Evolutionary conservation across 2,888 invertebrate genomes (phyloP).

Genomic region (Malacosoma neustria): DNA sequence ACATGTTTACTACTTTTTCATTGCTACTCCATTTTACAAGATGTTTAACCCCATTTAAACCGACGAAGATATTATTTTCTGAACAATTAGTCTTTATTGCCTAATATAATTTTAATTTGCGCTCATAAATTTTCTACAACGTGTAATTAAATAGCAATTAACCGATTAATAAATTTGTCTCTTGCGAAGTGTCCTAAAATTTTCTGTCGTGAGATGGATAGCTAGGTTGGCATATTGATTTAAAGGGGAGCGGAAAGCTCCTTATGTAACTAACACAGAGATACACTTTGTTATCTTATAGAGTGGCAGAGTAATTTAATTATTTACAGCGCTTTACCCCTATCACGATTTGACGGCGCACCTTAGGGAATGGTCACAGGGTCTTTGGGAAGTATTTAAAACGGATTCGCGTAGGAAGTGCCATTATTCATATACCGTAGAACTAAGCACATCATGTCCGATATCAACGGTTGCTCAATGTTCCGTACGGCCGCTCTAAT

Average conservation of each 20-base stretch:
- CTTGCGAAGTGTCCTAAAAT: constrained; percentile 6
- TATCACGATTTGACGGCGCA: constrained; percentile 24
- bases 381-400: constrained; percentile 27
- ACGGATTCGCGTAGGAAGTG: too few species aligned
- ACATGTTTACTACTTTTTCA: constrained; percentile 24
- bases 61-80: not conserved
- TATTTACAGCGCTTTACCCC: constrained; percentile 37
- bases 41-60: constrained; percentile 4
- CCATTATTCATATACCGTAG: too few species aligned
- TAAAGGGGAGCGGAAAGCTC: constrained; percentile 17
- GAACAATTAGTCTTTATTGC: not conserved
- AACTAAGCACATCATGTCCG: constrained; percentile 39
- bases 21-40: constrained; percentile 10
- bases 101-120: not conserved
- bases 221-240: constrained; percentile 9
- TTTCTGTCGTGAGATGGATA: constrained; percentile 3
- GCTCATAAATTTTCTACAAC: constrained; percentile 6
- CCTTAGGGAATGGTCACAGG: constrained; percentile 24
- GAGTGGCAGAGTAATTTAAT: constrained; percentile 35
- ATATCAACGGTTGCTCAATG: constrained; percentile 31
- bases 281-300: constrained; percentile 27
- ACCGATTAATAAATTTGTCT: constrained; percentile 22
- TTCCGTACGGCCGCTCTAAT: constrained; percentile 29
- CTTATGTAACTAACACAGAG: constrained; percentile 13
- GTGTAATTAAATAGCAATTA: constrained; percentile 21